Base-by-base conservation (phyloP, 2,888 invertebrate species). In the Dolomedes plantarius region DNA sequence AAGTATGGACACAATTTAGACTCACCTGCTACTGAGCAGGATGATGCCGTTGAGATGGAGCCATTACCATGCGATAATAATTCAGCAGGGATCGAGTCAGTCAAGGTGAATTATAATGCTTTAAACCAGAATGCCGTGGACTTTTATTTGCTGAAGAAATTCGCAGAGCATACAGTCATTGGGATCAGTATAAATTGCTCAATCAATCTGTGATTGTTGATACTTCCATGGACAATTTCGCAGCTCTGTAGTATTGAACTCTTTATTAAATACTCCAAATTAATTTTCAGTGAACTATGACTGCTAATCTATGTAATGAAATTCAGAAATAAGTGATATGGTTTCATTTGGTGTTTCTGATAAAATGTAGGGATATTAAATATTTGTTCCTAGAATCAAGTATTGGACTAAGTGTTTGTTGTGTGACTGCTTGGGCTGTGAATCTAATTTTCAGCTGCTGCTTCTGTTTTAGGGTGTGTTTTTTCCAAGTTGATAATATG, bases 201-300 rank as follows among this genome's bases (percentile, higher is more conserved):
- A 94, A 94, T 90, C 91, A 93, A 88, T 94, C 93, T 89, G 91
- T 94, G 27, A 92, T 94, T 73, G 94, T 94, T 31, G 93, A 93
- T 89, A 93, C 94, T 75, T 94, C 90, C 94, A 94, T 90, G 94
- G 94, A 72, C 94, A 94, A 90, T 94, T 94, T 90, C 93, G 93
- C 89, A 94, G 93, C 91, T 93, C 93, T 88, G 94, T 94, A 91
- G 92, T 89, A 67, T 32, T n/a, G n/a, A n/a, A n/a, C n/a, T n/a
- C n/a, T n/a, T 46, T 46, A n/a, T 46, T 46, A n/a, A 11, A 46
- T 46, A 46, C 6, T 5, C 50, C n/a, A n/a, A n/a, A n/a, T n/a
- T 36, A 36, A 9, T 36, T 36, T n/a, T n/a, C n/a, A n/a, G n/a
- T n/a, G n/a, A n/a, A n/a, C n/a, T n/a, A n/a, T n/a, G n/a, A n/a